Evolutionary conservation across 2,113 vertebrate species (phyloP), one percentile per base, ranked within the genome.

Genomic region (Urocynchramus pylzowi): DNA sequence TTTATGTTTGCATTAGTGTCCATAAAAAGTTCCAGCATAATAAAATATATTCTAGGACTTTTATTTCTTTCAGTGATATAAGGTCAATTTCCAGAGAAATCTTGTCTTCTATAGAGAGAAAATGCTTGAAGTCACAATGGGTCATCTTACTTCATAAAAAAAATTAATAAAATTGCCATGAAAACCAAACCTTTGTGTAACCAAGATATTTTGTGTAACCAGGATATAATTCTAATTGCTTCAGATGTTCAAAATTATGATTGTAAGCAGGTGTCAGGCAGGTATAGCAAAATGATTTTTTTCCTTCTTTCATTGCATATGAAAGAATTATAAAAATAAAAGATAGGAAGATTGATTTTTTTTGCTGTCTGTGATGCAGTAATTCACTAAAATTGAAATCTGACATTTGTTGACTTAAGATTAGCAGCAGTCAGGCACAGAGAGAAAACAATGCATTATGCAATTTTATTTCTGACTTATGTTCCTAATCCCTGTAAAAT

Each of bases 341-440:
- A 78, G 20, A 53, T 59, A 60, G 37, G 22, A 64, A 75, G 33
- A 92, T 41, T 53, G 30, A 70, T 83, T 68, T 93, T 94, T 94
- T 68, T 93, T 94, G 93, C 47, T 69, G 13, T 65, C 35, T 73
- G 53, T 49, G 45, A 42, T 49, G 41, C 75, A 89, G 69, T 95
- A 95, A 98, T 95, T 97, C 95, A 95, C 41, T 76, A 93, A 90
- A 98, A 98, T 63, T 96, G 95, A 97, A 97, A 96, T 87, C 88
- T 97, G 95, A 95, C 88, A 88, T 90, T 94, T 96, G 92, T 95
- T 97, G 93, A 96, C 6, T 96, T 96, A 95, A 97, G 94, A 96
- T 96, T 93, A 96, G 47, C 52, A 78, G 74, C 69, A 80, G 77
- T 82, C 81, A 87, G 83, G 56, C 68, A 52, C 64, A 45, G 31